Conservation (phyloP, 1,140 invertebrate species). For the Argopecten irradians region DNA sequence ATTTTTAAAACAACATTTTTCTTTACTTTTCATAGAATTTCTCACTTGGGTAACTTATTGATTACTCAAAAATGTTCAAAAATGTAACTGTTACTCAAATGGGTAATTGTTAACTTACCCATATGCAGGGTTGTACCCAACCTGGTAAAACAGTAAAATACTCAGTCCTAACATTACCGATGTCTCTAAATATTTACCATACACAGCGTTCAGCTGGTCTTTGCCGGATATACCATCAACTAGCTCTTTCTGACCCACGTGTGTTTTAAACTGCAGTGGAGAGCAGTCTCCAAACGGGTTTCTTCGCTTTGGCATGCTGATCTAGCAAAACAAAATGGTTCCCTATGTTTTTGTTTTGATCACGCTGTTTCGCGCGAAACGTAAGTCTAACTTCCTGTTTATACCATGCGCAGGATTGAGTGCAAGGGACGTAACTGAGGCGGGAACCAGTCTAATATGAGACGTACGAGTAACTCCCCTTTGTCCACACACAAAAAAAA, state of each 20-base stretch:
- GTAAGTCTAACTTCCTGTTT: background rate
- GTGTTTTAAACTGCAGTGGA: slow-evolving; percentile 63
- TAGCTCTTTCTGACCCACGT: slow-evolving; percentile 59
- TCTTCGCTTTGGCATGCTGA: slow-evolving; percentile 61
- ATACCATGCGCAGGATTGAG: background rate
- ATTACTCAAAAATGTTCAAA: too few species aligned
- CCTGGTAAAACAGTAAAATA: too few species aligned
- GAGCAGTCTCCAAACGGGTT: slow-evolving; percentile 67
- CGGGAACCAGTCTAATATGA: too few species aligned
- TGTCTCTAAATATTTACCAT: slow-evolving; percentile 61
- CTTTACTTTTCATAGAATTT: too few species aligned
- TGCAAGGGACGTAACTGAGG: too few species aligned
- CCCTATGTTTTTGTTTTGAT: background rate
- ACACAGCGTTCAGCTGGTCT: slow-evolving; percentile 62
- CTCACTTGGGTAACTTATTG: too few species aligned
- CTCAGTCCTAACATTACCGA: too few species aligned
- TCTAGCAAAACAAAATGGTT: background rate
- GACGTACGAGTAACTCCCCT: background rate
- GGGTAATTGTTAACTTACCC: too few species aligned
- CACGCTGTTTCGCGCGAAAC: background rate
- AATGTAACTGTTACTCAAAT: too few species aligned
- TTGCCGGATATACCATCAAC: slow-evolving; percentile 53
- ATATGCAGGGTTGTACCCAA: too few species aligned
- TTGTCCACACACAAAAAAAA: too few species aligned
- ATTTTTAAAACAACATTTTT: too few species aligned